Evolutionary conservation across 1,140 invertebrate species (phyloP).

Genomic region (Drosophila lowei): DNA sequence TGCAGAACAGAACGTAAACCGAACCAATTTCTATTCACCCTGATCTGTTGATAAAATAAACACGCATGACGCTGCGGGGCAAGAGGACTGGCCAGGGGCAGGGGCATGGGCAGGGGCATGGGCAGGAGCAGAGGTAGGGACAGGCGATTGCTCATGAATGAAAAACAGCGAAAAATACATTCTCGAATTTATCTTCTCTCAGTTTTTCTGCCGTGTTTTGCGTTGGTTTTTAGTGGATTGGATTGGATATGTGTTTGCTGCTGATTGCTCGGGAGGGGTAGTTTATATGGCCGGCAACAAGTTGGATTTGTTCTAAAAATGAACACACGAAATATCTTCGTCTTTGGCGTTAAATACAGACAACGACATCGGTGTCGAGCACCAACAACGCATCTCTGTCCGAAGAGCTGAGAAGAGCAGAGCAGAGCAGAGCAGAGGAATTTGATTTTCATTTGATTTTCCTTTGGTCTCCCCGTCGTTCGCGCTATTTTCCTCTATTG

Average conservation of each 20-base stretch:
- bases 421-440: slow-evolving; percentile 61
- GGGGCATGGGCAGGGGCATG: slow-evolving; percentile 2
- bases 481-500: slow-evolving; percentile 66
- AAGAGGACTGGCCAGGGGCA: too few species aligned
- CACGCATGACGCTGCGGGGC: background rate
- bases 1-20: slow-evolving; percentile 5
- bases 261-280: slow-evolving; percentile 21
- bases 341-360: slow-evolving; percentile 76
- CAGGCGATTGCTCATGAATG: slow-evolving; percentile 55
- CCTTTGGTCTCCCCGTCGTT: slow-evolving; percentile 29
- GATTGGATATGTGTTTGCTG: slow-evolving; percentile 23
- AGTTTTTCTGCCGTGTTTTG: slow-evolving; percentile 24
- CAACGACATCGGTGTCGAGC: slow-evolving; percentile 41
- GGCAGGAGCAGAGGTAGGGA: background rate
- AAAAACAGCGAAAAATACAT: slow-evolving; percentile 29
- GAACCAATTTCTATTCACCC: slow-evolving; percentile 26
- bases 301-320: slow-evolving; percentile 81
- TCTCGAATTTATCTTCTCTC: slow-evolving; percentile 22
- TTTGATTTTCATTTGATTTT: slow-evolving; percentile 70
- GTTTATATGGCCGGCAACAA: slow-evolving; percentile 76
- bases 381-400: slow-evolving; percentile 63
- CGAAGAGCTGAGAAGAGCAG: too few species aligned
- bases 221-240: slow-evolving; percentile 13
- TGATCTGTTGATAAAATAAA: slow-evolving; percentile 22
- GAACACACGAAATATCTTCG: slow-evolving; percentile 79